These are phyloP conservation scores for Rhodinocichla rosea DNA, from an alignment of 2,113 vertebrate species.

Conservation along the genomic window DNA sequence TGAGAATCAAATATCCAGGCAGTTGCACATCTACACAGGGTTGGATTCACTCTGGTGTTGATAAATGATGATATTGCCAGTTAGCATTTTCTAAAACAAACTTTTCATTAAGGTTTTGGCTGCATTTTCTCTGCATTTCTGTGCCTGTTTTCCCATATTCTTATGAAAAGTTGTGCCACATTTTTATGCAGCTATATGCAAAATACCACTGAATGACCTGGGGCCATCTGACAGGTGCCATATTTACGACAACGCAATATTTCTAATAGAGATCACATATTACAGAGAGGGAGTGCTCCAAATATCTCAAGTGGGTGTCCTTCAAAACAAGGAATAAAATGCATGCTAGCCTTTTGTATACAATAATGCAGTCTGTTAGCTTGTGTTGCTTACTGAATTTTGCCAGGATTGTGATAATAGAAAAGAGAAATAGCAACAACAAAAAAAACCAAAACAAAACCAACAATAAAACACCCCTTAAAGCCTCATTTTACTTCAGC, in stretches of 20 bases:
- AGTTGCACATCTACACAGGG: background rate
- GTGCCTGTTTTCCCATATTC: background rate
- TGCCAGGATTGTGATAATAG: background rate
- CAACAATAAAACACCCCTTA: rapidly evolving
- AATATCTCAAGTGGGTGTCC: background rate
- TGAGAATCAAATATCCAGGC: background rate
- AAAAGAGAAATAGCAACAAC: background rate
- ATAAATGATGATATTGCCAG: background rate
- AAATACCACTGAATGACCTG: background rate
- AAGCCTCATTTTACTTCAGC: background rate
- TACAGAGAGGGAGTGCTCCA: background rate
- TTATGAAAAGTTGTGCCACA: background rate
- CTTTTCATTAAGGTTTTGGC: constrained; percentile 11
- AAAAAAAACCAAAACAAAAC: rapidly evolving
- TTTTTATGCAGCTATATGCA: background rate
- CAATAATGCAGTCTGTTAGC: background rate
- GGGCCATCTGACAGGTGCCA: constrained; percentile 2
- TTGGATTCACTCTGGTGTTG: background rate
- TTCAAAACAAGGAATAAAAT: background rate
- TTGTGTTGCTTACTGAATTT: background rate
- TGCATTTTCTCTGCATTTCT: background rate
- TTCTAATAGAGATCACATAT: background rate
- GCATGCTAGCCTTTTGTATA: background rate
- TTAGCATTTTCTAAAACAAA: background rate
- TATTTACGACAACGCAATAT: background rate